phyloP scores from a whole-genome alignment of 2,797 vertebrate species.

The Sebastolobus altivelis region DNA sequence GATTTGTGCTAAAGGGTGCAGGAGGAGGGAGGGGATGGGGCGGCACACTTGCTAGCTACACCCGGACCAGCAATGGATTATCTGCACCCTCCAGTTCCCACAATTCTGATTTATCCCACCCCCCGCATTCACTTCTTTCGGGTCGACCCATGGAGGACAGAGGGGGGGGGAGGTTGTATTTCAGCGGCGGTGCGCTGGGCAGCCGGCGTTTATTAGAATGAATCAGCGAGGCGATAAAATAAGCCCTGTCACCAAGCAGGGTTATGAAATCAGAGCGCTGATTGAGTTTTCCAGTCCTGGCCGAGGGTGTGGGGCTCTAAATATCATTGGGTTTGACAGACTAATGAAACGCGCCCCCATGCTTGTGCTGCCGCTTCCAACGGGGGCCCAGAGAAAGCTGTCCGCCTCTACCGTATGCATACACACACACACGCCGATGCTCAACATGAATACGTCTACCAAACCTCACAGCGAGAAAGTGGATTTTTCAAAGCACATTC shows the following conservation, averaged over 20 bases:
- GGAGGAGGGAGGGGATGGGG: conserved; percentile 32
- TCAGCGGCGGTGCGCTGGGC: conserved; percentile 68
- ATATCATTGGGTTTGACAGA: conserved; percentile 87
- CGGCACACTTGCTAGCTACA: conserved; percentile 47
- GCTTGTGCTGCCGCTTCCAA: conserved; percentile 63
- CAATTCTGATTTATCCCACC: conserved; percentile 83
- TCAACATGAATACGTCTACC: conserved; percentile 9
- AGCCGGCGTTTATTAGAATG: conserved; percentile 83
- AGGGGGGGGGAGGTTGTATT: conserved; percentile 73
- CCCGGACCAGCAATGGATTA: conserved; percentile 73
- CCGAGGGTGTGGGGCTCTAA: conserved; percentile 79
- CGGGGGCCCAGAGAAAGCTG: conserved; percentile 40
- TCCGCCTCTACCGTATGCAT: conserved; percentile 27
- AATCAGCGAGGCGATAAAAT: conserved; percentile 90
- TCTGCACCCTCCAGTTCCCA: conserved; percentile 74
- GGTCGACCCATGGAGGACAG: conserved; percentile 70
- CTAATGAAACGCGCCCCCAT: conserved; percentile 84
- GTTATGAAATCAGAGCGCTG: conserved; percentile 94
- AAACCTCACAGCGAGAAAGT: conserved; percentile 2
- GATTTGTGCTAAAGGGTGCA: conserved; percentile 79
- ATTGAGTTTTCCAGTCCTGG: conserved; percentile 85
- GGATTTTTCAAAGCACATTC: conserved; percentile 17
- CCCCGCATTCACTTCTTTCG: conserved; percentile 46
- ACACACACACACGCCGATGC: conserved; percentile 18
- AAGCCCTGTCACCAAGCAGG: conserved; percentile 88